Evolutionary conservation across 2,113 vertebrate species (phyloP), one percentile per base, ranked within the genome.

Genomic region (Deroptyus accipitrinus): DNA sequence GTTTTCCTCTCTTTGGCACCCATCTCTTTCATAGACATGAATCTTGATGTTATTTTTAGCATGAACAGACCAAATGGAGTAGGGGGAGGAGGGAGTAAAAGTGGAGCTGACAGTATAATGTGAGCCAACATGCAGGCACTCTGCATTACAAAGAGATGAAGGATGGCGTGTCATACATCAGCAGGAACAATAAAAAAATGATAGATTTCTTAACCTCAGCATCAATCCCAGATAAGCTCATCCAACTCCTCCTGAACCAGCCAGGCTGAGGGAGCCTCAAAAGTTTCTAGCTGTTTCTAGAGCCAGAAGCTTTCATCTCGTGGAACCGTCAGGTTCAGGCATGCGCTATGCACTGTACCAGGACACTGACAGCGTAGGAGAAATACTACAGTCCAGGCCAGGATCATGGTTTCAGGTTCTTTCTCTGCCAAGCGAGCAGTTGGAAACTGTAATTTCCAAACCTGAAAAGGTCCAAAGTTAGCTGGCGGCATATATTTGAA

Each of bases 181-280:
- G 39, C 74, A 92, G 55, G 28, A 92, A 96, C 13, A 52, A 97
- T 97, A 97, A 97, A 96, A 96, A 94, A 59, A 82, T 94, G 95
- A 97, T 97, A 76, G 42, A 94, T 97, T 97, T 97, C 94, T 82
- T 96, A 95, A 95, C 93, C 85, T 95, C 49, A 88, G 55, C 59
- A 46, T 98, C 91, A 95, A 86, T 98, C 86, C 90, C 64, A 95
- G 84, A 94, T 88, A 75, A 86, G 30, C 52, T 93, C 16, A 85
- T 95, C 63, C 83, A 89, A 59, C 93, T 96, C 83, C 92, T 96
- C 80, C 42, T 81, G 91, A 95, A 94, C 68, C 52, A 82, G 49
- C 25, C 68, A 87, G 92, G 78, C 90, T 96, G 84, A 84, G 35
- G 28, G 86, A 89, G 54, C 55, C 49, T 94, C 3, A 2, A 66